Conservation (phyloP, 1,140 invertebrate genomes). For the Aphelinus certus region DNA sequence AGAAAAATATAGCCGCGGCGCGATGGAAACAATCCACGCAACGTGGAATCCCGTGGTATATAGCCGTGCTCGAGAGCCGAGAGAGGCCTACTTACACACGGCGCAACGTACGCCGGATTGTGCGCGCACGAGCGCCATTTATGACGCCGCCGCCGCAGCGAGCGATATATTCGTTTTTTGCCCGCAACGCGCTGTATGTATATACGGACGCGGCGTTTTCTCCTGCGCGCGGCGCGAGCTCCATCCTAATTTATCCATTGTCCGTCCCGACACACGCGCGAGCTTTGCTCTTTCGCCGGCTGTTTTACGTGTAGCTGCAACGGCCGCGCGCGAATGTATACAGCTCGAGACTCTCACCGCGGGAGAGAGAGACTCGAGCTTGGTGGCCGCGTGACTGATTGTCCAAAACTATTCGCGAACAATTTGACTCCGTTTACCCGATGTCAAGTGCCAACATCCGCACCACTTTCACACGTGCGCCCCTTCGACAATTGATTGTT, state of each 20-base stretch:
- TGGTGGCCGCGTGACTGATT: too few species aligned
- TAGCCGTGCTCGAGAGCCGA: neutral
- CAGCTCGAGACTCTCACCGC: too few species aligned
- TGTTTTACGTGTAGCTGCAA: too few species aligned
- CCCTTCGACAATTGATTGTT: too few species aligned
- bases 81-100: slow-evolving; percentile 26
- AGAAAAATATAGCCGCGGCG: neutral
- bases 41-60: slow-evolving; percentile 3
- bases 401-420: too few species aligned
- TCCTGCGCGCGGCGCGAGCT: neutral
- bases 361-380: too few species aligned
- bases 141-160: neutral
- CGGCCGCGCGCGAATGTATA: too few species aligned
- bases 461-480: too few species aligned
- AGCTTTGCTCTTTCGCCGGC: neutral
- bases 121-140: slow-evolving; percentile 10
- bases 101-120: neutral
- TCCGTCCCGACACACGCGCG: too few species aligned
- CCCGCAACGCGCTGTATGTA: neutral
- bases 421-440: too few species aligned
- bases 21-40: slow-evolving; percentile 19
- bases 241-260: too few species aligned
- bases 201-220: neutral
- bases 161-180: slow-evolving; percentile 8
- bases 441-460: too few species aligned